Percentiles rank a stretch among this genome's conserved stretches.
Conservation (phyloP, 1,140 invertebrate genomes). For the Pseudomyrmex sp. region DNA sequence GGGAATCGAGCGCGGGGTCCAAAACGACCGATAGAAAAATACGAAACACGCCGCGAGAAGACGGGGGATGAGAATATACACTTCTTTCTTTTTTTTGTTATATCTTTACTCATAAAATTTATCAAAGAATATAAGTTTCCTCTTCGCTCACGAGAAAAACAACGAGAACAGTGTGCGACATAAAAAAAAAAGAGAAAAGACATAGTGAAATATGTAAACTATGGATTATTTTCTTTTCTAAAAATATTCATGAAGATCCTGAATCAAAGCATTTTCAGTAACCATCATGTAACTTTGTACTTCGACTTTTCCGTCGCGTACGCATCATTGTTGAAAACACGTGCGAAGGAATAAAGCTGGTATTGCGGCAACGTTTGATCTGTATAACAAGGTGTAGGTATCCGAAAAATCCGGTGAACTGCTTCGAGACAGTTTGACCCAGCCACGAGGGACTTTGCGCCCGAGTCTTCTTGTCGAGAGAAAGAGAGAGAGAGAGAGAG, state of each 20-base stretch:
- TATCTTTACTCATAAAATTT: neutral
- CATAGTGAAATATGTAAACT: neutral
- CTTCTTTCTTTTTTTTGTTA: neutral
- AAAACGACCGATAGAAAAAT: conserved; percentile 33
- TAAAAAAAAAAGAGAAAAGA: too few species aligned
- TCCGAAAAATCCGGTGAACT: neutral
- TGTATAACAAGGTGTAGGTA: neutral
- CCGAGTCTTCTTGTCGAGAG: neutral
- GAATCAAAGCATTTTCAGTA: conserved; percentile 1
- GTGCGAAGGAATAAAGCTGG: neutral
- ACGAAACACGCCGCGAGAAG: neutral
- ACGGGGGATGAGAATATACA: neutral
- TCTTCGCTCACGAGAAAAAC: neutral
- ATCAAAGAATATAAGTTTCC: neutral
- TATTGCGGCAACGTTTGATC: conserved; percentile 8
- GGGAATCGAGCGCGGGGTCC: neutral
- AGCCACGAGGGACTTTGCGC: neutral
- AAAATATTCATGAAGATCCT: neutral
- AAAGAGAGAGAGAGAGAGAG: too few species aligned
- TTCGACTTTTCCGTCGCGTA: neutral
- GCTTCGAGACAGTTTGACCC: neutral
- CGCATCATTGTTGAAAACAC: neutral
- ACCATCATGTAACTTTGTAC: neutral
- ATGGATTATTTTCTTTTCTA: neutral
- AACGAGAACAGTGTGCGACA: too few species aligned